Percentiles rank a stretch among this genome's conserved stretches.
Conservation (phyloP, 2,113 vertebrate species). For the Pelecanoides urinatrix region DNA sequence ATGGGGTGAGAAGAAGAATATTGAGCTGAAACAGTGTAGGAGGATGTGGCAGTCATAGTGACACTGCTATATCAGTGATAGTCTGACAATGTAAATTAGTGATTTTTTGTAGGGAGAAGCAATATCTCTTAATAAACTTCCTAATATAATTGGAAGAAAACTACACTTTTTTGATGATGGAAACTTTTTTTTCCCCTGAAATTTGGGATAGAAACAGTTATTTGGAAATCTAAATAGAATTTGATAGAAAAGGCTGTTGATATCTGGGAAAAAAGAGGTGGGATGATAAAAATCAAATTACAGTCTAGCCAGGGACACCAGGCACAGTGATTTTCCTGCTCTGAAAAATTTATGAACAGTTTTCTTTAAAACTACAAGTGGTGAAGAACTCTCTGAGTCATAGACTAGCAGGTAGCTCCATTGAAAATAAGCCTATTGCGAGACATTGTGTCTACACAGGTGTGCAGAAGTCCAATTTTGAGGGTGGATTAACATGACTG, state of each 20-base stretch:
- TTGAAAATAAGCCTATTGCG: not conserved
- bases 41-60: not conserved
- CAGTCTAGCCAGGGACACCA: not conserved
- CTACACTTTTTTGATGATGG: rapidly evolving
- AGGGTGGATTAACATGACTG: not conserved
- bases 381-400: not conserved
- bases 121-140: not conserved
- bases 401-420: rapidly evolving
- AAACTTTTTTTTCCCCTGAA: not conserved
- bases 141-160: not conserved
- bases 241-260: not conserved
- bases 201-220: not conserved
- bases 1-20: not conserved
- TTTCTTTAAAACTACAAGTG: not conserved
- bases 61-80: not conserved
- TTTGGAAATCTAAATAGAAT: not conserved
- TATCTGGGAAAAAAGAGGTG: not conserved
- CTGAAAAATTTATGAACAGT: not conserved
- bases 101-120: not conserved
- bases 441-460: not conserved
- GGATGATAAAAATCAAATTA: not conserved
- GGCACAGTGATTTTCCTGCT: not conserved
- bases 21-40: not conserved
- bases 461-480: not conserved
- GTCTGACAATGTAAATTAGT: not conserved